Evolutionary conservation across 2,797 vertebrate genomes (phyloP).

Genomic region (Cetoscarus ocellatus): DNA sequence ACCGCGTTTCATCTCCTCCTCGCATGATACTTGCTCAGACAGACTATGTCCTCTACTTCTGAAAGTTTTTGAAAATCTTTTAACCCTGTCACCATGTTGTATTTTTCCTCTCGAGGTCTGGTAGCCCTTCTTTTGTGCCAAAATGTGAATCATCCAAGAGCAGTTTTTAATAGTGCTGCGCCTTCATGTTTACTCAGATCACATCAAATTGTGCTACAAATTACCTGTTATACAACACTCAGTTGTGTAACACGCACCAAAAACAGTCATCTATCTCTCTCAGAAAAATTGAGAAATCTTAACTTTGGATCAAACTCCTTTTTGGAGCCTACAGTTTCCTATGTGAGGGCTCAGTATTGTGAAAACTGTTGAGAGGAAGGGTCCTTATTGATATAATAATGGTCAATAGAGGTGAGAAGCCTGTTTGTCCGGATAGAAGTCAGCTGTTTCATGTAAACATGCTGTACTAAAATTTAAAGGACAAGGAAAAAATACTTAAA

Average conservation of each 20-base stretch:
- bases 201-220: slow-evolving; percentile 14
- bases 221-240: slow-evolving; percentile 15
- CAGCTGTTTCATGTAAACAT: slow-evolving; percentile 47
- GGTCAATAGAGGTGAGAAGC: slow-evolving; percentile 33
- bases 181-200: slow-evolving; percentile 20
- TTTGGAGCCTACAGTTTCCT: background rate
- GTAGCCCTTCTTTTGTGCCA: slow-evolving; percentile 7
- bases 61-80: background rate
- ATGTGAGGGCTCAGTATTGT: background rate
- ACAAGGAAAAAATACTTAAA: background rate
- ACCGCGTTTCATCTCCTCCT: slow-evolving; percentile 37
- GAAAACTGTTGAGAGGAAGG: slow-evolving; percentile 2
- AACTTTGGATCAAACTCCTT: background rate
- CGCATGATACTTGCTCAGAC: slow-evolving; percentile 52
- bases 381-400: slow-evolving; percentile 8
- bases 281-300: background rate
- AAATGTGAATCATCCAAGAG: slow-evolving; percentile 16
- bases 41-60: background rate
- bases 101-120: background rate
- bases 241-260: slow-evolving; percentile 9
- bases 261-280: background rate
- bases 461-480: background rate
- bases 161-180: background rate
- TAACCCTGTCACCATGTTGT: no score
- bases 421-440: slow-evolving; percentile 32